Evolutionary conservation across 2,797 vertebrate species (phyloP).

Genomic region (Coreius guichenoti): DNA sequence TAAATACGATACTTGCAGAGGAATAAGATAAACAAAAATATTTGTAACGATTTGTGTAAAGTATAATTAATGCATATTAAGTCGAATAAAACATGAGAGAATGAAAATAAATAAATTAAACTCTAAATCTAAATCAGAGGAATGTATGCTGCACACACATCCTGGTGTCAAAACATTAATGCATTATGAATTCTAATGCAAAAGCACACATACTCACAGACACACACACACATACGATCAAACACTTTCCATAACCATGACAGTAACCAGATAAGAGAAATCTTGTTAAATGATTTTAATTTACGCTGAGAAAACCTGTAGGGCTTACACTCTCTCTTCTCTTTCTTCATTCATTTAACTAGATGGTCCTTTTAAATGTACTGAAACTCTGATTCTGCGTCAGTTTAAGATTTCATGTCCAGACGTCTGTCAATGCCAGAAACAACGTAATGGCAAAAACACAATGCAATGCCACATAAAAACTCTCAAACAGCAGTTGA

Average conservation of each 20-base stretch:
- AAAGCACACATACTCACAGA: constrained; percentile 42
- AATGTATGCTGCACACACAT: background rate
- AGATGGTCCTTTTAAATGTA: background rate
- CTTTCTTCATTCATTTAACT: constrained; percentile 53
- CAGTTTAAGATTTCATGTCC: constrained; percentile 1
- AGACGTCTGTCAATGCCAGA: background rate
- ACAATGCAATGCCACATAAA: background rate
- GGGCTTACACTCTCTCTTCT: constrained; percentile 69
- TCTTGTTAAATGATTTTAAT: constrained; percentile 81
- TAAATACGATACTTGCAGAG: background rate
- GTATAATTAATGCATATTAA: background rate
- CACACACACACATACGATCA: constrained; percentile 19
- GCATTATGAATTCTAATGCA: constrained; percentile 59
- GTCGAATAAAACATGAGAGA: background rate
- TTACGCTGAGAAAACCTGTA: constrained; percentile 72
- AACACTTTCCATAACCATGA: constrained; percentile 69
- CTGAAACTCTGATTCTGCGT: background rate
- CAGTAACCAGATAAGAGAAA: constrained; percentile 80
- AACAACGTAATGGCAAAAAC: background rate
- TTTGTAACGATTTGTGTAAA: background rate
- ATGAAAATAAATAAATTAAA: background rate
- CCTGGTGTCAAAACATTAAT: constrained; percentile 53
- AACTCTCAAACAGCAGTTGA: background rate
- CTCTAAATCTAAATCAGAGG: background rate
- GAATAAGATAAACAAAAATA: background rate